Evolutionary conservation across 2,888 invertebrate genomes (phyloP), one percentile per base, ranked within the genome.

Genomic region (Epirrhoe tristata): DNA sequence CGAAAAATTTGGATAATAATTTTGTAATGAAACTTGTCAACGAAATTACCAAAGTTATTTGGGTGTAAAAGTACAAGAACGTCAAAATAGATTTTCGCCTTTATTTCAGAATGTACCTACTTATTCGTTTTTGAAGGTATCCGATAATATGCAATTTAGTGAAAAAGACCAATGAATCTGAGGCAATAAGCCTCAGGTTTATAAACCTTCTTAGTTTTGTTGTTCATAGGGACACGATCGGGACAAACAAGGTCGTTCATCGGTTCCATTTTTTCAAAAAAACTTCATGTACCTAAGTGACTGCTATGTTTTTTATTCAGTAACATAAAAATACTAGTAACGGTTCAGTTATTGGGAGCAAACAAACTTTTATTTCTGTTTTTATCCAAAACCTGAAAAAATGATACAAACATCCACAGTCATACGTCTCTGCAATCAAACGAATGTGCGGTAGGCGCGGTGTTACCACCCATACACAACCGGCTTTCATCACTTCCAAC

Each of bases 371-470:
- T 59, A 46, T 54, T 53, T 43, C 31, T 55, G 43, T 43, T 54
- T 58, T 51, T 36, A 64, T 59, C 39, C 10, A 56, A 58, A 51
- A 52, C 56, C 52, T 48, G 55, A 60, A 66, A n/a, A 65, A 66
- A 60, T 56, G 57, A 57, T 46, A 39, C 50, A 24, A 55, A 36
- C 46, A 16, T 50, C 58, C 46, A 50, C 24, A 55, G 58, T 56
- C 24, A 66, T 66, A 52, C 65, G 59, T 65, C 65, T 56, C 56
- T 36, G 56, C 57, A 66, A 66, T 60, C 65, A 57, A 66, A 66
- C 56, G 52, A 60, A 66, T 66, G 60, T 66, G 65, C 65, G 65
- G 65, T 66, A 66, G 60, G 65, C 60, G 39, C 65, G 6, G 7
- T 65, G 43, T 43, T 24, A 34, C 60, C 65, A 66, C 65, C 56